Evolutionary conservation across 2,113 vertebrate genomes (phyloP), one percentile per base, ranked within the genome.

Genomic region (Corythornis cristatus): DNA sequence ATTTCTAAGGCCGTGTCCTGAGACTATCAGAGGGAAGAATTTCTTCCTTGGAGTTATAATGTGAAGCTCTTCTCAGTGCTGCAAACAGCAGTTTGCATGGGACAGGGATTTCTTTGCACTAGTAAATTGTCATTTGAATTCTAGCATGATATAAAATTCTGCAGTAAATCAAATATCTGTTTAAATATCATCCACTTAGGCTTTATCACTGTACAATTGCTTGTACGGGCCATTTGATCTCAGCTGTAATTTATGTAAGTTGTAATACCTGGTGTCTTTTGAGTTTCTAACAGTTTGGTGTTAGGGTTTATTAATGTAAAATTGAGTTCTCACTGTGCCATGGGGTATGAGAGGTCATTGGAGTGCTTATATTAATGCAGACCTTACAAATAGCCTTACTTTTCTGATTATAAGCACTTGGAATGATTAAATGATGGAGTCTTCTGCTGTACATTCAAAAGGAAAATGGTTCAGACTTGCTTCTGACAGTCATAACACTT

Each of bases 191-290:
- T 79, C 88, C 87, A 93, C 90, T 95, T 96, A 93, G 81, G 84
- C 94, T 96, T 96, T 92, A 93, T 95, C 93, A 89, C 95, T 93
- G 70, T 88, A 88, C 95, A 89, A 91, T 94, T 95, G 91, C 95
- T 94, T 48, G 91, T 92, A 93, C 51, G 65, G 92, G 67, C 92
- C 86, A 91, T 96, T 92, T 77, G 82, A 92, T 93, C 91, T 71
- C 1, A 7, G 61, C 89, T 88, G 79, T 95, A 96, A 95, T 92
- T 95, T 95, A 95, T 91, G 80, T 86, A 67, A 93, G 88, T 83
- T 93, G 89, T 90, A 95, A 95, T 93, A 87, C 85, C 82, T 28
- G 66, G 64, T 91, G 93, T 80, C 89, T 96, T 77, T 37, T 33
- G 82, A 86, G 93, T 95, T 95, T 67, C 85, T 77, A 91, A 56